Evolutionary conservation across 2,113 vertebrate species (phyloP), one percentile per base, ranked within the genome.

Genomic region (Tenebrosternarchus preto): DNA sequence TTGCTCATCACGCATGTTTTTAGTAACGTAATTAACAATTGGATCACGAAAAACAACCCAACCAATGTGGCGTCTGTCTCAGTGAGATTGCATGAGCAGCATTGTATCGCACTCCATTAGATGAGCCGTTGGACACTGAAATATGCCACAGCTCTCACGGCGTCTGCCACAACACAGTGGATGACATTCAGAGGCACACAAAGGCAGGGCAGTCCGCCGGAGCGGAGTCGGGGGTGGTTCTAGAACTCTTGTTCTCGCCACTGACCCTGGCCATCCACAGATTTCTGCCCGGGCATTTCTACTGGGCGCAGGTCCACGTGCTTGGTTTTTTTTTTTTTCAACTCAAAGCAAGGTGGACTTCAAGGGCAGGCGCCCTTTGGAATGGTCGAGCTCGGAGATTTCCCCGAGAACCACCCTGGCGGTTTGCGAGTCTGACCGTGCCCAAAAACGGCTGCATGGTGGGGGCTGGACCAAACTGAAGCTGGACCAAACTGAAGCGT

Each of bases 221-320:
- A 71, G 56, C 17, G 12, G 36, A 61, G 17, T 31, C 36, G 77
- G 68, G 68, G 67, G 77, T 24, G 77, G 77, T 31, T 78, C 53
- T 79, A 25, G 59, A 72, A 60, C 56, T n/a, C 36, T 61, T 29
- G 63, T 79, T 79, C 68, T 29, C n/a, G 27, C 15, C 36, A 33
- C 20, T 63, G 57, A 72, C 77, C 77, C 46, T 43, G 19, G 43
- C 24, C 27, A 20, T 72, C 19, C 24, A 33, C 33, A 43, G 15
- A 79, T 72, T 79, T 53, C 53, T 59, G 76, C 11, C 57, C 66
- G 27, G n/a, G n/a, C 59, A 15, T 70, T 78, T 70, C 20, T 31
- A 57, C 24, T 39, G 1, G 0, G 29, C 15, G 25, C 29, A 25
- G 39, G 53, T 25, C 6, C 12, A 11, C 46, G 19, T 1, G 56